Evolutionary conservation across 2,113 vertebrate species (phyloP).

Genomic region (Myotis davidii): DNA sequence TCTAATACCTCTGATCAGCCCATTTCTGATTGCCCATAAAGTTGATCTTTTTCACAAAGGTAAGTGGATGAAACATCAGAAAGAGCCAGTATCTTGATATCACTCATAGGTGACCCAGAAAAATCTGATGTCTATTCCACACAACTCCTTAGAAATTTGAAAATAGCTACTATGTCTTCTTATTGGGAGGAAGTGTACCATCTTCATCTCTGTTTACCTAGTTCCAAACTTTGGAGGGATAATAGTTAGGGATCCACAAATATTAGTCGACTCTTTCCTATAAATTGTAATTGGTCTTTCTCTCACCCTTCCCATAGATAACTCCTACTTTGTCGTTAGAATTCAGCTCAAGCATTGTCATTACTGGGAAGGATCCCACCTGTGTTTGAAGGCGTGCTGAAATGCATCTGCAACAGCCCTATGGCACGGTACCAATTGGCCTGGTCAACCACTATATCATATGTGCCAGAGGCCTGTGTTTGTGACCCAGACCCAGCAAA

Average conservation of each 20-base stretch:
- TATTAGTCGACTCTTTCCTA: not conserved
- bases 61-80: not conserved
- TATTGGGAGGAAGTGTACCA: not conserved
- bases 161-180: not conserved
- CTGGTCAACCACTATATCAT: not conserved
- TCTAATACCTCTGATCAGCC: not conserved
- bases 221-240: not conserved
- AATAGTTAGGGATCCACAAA: not conserved
- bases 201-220: constrained; percentile 2
- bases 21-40: not conserved
- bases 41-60: not conserved
- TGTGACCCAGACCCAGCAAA: constrained; percentile 4
- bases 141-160: not conserved
- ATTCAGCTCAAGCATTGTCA: not conserved
- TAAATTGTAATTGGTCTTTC: not conserved
- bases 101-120: not conserved
- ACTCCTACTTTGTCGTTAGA: not conserved
- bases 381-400: not conserved
- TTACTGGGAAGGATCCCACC: not conserved
- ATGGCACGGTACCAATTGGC: not conserved
- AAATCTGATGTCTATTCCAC: not conserved
- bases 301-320: not conserved
- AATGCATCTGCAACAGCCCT: not conserved
- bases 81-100: not conserved
- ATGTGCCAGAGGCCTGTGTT: not conserved